phyloP scores from a whole-genome alignment of 2,888 invertebrate genomes.

The Apotomis betuletana region DNA sequence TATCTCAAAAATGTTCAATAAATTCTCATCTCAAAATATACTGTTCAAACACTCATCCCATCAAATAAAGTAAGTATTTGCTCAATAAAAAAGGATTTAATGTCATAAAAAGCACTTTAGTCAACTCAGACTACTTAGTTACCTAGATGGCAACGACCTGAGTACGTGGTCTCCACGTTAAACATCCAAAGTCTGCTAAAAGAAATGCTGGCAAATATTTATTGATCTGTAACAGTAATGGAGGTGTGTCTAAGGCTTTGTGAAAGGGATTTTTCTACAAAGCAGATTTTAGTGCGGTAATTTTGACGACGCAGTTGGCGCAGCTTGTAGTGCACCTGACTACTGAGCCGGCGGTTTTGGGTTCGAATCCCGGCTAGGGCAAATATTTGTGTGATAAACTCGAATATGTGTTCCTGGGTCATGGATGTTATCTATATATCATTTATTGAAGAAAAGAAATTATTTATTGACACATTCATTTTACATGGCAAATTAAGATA shows the following conservation, averaged over 20 bases:
- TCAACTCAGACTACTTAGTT: background rate
- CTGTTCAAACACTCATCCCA: background rate
- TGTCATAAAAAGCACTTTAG: constrained; percentile 12
- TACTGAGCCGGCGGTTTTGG: no score
- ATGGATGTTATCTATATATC: no score
- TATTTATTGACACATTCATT: no score
- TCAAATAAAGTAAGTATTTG: background rate
- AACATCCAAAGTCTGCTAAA: background rate
- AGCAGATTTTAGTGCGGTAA: no score
- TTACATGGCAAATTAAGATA: no score
- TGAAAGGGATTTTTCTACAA: no score
- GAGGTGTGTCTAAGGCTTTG: background rate
- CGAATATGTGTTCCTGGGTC: no score
- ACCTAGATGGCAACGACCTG: constrained; percentile 14
- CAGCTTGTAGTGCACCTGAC: no score
- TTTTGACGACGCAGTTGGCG: no score
- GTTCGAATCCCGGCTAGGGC: no score
- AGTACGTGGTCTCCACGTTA: constrained; percentile 18
- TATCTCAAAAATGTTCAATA: background rate
- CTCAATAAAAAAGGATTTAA: constrained; percentile 17
- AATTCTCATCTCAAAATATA: background rate
- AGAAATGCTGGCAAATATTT: background rate
- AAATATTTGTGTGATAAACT: no score
- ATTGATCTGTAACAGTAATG: background rate
- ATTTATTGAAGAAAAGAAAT: no score